Evolutionary conservation across 2,888 invertebrate genomes (phyloP), one percentile per base, ranked within the genome.

Genomic region (Quadroppia sp.): DNA sequence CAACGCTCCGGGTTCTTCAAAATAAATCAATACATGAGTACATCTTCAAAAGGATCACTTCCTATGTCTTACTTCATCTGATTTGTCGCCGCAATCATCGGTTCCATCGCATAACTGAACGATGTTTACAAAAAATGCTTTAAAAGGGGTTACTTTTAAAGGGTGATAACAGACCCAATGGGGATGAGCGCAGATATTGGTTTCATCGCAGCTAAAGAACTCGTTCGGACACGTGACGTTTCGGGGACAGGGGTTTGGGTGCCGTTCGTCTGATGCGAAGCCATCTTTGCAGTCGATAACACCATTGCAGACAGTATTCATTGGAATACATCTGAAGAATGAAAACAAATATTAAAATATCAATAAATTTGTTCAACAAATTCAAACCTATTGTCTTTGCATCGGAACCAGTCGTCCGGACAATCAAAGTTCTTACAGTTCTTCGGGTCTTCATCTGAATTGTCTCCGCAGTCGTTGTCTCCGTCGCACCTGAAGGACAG

Each of bases 1-100:
- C 73, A 73, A 11, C 67, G 67, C 48, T 73, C 73, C 20, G 67
- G 45, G 15, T 69, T 67, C 73, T 73, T n/a, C n/a, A n/a, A n/a
- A n/a, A n/a, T n/a, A n/a, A n/a, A n/a, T n/a, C n/a, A n/a, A n/a
- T n/a, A n/a, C n/a, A n/a, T n/a, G n/a, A n/a, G n/a, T n/a, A n/a
- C n/a, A n/a, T n/a, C n/a, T n/a, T n/a, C n/a, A n/a, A n/a, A n/a
- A n/a, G n/a, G n/a, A n/a, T n/a, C n/a, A n/a, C n/a, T n/a, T n/a
- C n/a, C n/a, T n/a, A n/a, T n/a, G n/a, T n/a, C n/a, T n/a, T n/a
- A 73, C 73, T 45, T 73, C 73, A 67, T 73, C 73, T 32, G 67
- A 67, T 50, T 70, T 70, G 73, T 73, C 70, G 15, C 73, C 73
- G 48, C 73, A 73, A 45, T 73, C 73, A 69, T 73, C 73, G 67